Base-by-base conservation (phyloP, 2,888 invertebrate species). In the Cybosia mesomella region DNA sequence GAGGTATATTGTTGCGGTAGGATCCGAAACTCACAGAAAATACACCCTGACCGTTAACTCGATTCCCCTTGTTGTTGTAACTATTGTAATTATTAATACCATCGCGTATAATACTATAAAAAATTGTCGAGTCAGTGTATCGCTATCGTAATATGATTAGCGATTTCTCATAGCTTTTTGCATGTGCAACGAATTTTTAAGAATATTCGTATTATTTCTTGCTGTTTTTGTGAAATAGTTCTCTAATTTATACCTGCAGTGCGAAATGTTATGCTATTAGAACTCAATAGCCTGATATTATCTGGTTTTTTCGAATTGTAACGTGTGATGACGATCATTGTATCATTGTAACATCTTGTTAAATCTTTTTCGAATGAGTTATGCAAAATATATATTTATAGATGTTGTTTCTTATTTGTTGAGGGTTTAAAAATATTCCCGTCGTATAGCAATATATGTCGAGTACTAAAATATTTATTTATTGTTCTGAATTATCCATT, bases 151-250 rank as follows among this genome's bases (percentile, higher is more conserved):
- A 74, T 75, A 76, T 83, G 78, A 82, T 78, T 77, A 76, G 76
- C 80, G 58, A 79, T 79, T 74, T 71, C 72, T 85, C 84, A 84
- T 86, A 80, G 88, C 87, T 91, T 87, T 81, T 87, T 89, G 82
- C 88, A 85, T 84, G 83, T 90, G 90, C 91, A 92, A 91, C 92
- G 92, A 92, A 82, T 87, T 82, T 84, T 69, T 82, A 83, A 80
- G 81, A 77, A 77, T 80, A 71, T 80, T 79, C 76, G 75, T 66
- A 65, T 70, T 78, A 66, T 72, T 79, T 73, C 72, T 66, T 71
- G 67, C 73, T 83, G 87, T 87, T 87, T 86, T 86, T 85, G 79
- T 88, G 85, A 87, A 87, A 85, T 84, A 76, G 58, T 28, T 68
- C 72, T 74, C 74, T 68, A 22, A 63, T 70, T 64, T 66, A 73